These are phyloP conservation scores for Drosophila lini DNA, from an alignment of 1,140 invertebrate genomes.

Conservation along the genomic window DNA sequence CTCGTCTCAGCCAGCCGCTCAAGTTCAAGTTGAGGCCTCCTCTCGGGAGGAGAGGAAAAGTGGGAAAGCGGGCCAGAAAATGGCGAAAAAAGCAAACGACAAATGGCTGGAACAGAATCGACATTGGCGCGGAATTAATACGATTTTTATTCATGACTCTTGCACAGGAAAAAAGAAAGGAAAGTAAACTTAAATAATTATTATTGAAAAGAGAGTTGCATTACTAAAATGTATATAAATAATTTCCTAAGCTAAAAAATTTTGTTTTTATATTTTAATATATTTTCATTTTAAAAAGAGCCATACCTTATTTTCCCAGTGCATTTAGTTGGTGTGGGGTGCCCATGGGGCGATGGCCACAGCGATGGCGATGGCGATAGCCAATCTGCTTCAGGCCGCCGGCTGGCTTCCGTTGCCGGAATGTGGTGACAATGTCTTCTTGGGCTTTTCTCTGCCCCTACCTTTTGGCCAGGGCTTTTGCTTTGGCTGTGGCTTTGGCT, in stretches of 20 bases:
- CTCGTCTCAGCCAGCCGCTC: constrained; percentile 31
- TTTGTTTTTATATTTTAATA: background rate
- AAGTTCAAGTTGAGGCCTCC: constrained; percentile 78
- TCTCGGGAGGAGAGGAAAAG: constrained; percentile 14
- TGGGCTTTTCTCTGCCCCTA: constrained; percentile 44
- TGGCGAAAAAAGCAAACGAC: constrained; percentile 28
- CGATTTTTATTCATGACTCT: constrained; percentile 79
- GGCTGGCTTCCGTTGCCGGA: constrained; percentile 77
- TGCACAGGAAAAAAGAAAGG: constrained; percentile 1
- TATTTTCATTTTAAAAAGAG: too few species aligned
- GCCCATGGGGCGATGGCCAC: constrained; percentile 48
- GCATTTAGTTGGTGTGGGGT: background rate
- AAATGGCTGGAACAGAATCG: constrained; percentile 50
- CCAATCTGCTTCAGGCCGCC: constrained; percentile 57
- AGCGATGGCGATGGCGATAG: constrained; percentile 44
- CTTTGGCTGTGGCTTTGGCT: constrained; percentile 24
- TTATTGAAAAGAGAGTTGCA: background rate
- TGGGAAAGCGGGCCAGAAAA: background rate
- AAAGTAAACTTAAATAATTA: background rate
- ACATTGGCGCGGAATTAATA: constrained; percentile 76
- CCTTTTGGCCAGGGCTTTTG: constrained; percentile 34
- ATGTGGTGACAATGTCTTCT: constrained; percentile 76
- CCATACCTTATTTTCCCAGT: background rate
- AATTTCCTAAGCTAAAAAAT: too few species aligned
- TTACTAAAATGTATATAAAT: too few species aligned